These are phyloP conservation scores for Alosa sapidissima DNA, from an alignment of 2,797 vertebrate species.

Conservation along the genomic window DNA sequence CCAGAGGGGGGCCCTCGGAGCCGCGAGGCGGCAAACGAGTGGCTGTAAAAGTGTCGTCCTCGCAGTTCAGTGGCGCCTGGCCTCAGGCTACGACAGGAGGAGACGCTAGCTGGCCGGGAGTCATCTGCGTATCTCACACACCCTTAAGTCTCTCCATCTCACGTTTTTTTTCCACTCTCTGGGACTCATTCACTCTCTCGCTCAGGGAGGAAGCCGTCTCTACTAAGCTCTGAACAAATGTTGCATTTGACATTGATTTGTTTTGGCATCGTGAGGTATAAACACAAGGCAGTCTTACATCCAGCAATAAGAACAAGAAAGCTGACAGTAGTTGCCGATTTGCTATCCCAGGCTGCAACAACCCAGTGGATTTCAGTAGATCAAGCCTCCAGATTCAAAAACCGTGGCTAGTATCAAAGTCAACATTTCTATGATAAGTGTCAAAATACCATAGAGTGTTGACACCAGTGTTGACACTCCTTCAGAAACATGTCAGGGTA, in stretches of 20 bases:
- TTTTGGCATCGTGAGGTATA: slow-evolving; percentile 6
- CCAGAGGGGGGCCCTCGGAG: slow-evolving; percentile 47
- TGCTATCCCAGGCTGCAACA: background rate
- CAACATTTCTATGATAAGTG: background rate
- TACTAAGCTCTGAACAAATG: background rate
- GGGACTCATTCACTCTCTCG: background rate
- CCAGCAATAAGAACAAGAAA: background rate
- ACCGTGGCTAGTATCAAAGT: background rate
- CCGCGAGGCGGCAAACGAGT: background rate
- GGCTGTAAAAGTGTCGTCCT: slow-evolving; percentile 2
- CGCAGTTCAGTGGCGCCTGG: slow-evolving; percentile 2
- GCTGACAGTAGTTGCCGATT: background rate
- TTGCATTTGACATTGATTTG: background rate
- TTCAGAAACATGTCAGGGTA: background rate
- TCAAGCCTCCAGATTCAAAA: background rate
- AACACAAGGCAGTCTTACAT: slow-evolving; percentile 1
- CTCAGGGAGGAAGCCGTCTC: background rate
- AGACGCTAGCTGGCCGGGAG: background rate
- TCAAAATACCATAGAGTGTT: background rate
- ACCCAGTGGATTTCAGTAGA: background rate
- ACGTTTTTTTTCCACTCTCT: background rate
- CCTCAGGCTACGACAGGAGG: slow-evolving; percentile 8
- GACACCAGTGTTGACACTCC: background rate
- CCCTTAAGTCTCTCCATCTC: background rate
- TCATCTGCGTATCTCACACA: background rate